Evolutionary conservation across 2,797 vertebrate species (phyloP), one percentile per base, ranked within the genome.

Genomic region (Alectoris magna): DNA sequence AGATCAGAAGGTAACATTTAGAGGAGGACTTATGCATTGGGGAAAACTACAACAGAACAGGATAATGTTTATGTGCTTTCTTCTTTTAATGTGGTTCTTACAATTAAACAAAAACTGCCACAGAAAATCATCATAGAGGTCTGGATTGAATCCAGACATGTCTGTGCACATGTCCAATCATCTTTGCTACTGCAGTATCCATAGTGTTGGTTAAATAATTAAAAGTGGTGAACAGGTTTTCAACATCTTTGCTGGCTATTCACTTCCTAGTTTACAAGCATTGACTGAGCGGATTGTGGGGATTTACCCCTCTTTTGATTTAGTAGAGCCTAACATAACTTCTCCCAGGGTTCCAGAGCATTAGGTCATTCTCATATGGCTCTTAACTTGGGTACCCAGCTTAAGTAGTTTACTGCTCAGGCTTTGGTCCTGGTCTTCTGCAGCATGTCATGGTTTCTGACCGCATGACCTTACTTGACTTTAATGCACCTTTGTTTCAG

Each of bases 41-140:
- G 89, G 71, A 96, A 91, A 74, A 53, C 79, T 81, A 80, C 82
- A 79, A 58, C 64, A 94, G 87, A 94, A 71, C 85, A 79, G 73
- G 82, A 89, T 70, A 39, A 94, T 78, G 71, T 91, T 94, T 84
- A 69, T 83, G 58, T 73, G 60, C 59, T 51, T 86, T 86, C 94
- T 87, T 91, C 12, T 56, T 58, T 58, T 93, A n/a, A 90, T 77
- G 83, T 91, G 70, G 91, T 93, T 95, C 53, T 92, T 88, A 71
- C 82, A 95, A 94, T 92, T 93, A 95, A 86, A 68, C 60, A 92
- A 77, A 88, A 74, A 82, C 77, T 79, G 66, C 90, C 92, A 84
- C 44, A 94, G 68, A 96, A 94, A 90, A 87, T 92, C 71, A 88
- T 91, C 85, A 12, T 59, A 56, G 69, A 91, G 27, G 63, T n/a